Evolutionary conservation across 2,113 vertebrate species (phyloP), one percentile per base, ranked within the genome.

Genomic region (Rhinolophus sinicus): DNA sequence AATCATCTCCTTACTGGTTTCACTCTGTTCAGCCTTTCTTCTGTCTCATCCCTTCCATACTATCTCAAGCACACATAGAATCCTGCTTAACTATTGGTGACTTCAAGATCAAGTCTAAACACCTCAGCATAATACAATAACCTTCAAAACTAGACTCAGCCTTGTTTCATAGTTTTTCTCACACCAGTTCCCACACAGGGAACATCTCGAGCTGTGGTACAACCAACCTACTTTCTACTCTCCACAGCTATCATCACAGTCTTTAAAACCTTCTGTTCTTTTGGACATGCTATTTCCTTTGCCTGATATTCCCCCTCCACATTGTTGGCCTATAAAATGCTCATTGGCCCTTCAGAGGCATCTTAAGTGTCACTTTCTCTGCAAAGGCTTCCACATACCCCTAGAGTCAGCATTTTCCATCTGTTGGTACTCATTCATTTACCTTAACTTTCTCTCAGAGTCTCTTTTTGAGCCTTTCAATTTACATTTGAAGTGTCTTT

Each of bases 401-500:
- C 21, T 69, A 40, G 24, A 93, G 19, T 67, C 78, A 87, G 50
- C n/a, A 73, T 93, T 93, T 60, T 56, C 44, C 60, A 88, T 60
- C 33, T 76, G 44, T 26, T 40, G 60, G 73, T 26, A 81, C 3
- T 47, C 24, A 80, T 62, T 90, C 69, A 76, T 52, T 64, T 88
- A 88, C 69, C 58, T 84, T 93, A n/a, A 69, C 83, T 96, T 95
- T 75, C 69, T 84, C 94, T 94, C 88, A 8, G 13, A 92, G 21
- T 92, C 24, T 90, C n/a, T 87, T 93, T 93, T 50, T 75, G 15
- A 95, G n/a, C 72, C 69, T 94, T 94, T 90, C 35, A 40, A 75
- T 67, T 93, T 83, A 87, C 33, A 70, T 15, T 38, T 92, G 30
- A 77, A 77, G 44, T 65, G 54, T 81, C 28, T 83, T 95, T 80